Base-by-base conservation (phyloP, 2,113 vertebrate genomes). In the Bothrops jararaca region DNA sequence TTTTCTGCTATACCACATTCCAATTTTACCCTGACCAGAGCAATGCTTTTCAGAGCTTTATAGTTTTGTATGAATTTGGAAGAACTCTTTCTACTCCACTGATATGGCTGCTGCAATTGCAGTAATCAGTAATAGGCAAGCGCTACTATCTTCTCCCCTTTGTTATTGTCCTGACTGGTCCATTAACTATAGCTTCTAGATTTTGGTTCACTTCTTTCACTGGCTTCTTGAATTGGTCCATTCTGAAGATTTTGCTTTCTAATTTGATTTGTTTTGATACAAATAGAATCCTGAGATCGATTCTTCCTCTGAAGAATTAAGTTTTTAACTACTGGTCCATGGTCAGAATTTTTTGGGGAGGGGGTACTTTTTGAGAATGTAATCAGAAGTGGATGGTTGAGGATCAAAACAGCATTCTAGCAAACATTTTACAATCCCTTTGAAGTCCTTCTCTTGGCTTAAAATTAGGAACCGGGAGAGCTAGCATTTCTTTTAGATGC, bases 61-160 rank as follows among this genome's bases (percentile, higher is more conserved):
- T 87, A 89, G 60, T 92, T 92, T 89, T 86, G 92, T 45, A 89
- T 89, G 42, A 23, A 48, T 26, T 60, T 85, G 42, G 56, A 60
- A 90, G 89, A 54, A 48, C 74, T 12, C 23, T 54, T 89, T 57
- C 34, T 45, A 12, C 12, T 60, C 53, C 42, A 85, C 23, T 88
- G 53, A 74, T 20, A n/a, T 74, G 15, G 20, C 9, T 80, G 86
- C n/a, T 52, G 57, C 48, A 50, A 29, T 34, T 60, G 48, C 3
- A 26, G 85, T 52, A 34, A 39, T 80, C 13, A 69, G 1, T 8
- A 34, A 29, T 23, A 29, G 2, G 26, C 9, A 74, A 89, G 11
- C n/a, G 8, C 42, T 85, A 13, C 42, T 58, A 1, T 5, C 58
- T 18, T 60, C 39, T 34, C 9, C 53, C 88, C 54, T 58, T 85